A percentile compares a stretch with the other conserved stretches of the same genome.
These are phyloP conservation scores for Petrophora chlorosata DNA, from an alignment of 2,888 invertebrate genomes.

Conservation along the genomic window DNA sequence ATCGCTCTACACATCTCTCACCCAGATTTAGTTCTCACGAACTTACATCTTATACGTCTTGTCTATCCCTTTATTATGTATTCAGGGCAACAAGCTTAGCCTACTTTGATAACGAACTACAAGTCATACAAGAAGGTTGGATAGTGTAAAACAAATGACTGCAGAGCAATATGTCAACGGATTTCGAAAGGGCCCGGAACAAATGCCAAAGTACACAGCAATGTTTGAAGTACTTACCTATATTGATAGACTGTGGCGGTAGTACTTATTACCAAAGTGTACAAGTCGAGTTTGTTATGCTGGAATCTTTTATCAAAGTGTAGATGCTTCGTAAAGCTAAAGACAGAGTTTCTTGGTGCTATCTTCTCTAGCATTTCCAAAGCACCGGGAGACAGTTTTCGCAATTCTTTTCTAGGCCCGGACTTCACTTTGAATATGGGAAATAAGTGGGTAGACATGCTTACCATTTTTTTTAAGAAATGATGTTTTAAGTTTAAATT, in stretches of 20 bases:
- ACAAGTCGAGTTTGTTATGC: too few relatives aligned
- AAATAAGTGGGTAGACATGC: too few relatives aligned
- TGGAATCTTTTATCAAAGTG: too few relatives aligned
- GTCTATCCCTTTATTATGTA: slow-evolving; percentile 4
- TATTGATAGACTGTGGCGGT: background rate
- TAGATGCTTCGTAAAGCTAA: too few relatives aligned
- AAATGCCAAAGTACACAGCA: slow-evolving; percentile 60
- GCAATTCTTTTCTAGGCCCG: too few relatives aligned
- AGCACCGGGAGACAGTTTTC: too few relatives aligned
- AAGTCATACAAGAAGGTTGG: slow-evolving; percentile 14
- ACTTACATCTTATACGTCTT: background rate
- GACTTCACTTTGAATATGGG: too few relatives aligned
- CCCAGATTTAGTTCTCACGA: slow-evolving; percentile 6
- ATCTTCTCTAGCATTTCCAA: too few relatives aligned
- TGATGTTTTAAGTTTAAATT: too few relatives aligned
- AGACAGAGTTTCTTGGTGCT: too few relatives aligned
- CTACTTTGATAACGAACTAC: slow-evolving; percentile 20
- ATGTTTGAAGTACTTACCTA: background rate
- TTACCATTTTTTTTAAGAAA: too few relatives aligned
- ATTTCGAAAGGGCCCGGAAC: slow-evolving; percentile 58
- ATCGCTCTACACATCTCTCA: too few relatives aligned
- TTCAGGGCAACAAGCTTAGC: slow-evolving; percentile 12
- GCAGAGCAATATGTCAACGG: slow-evolving; percentile 54
- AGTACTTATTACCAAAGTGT: slow-evolving; percentile 6
- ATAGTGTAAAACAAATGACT: slow-evolving; percentile 27